Evolutionary conservation across 2,113 vertebrate species (phyloP), one percentile per base, ranked within the genome.

Genomic region (Microtus richardsoni): DNA sequence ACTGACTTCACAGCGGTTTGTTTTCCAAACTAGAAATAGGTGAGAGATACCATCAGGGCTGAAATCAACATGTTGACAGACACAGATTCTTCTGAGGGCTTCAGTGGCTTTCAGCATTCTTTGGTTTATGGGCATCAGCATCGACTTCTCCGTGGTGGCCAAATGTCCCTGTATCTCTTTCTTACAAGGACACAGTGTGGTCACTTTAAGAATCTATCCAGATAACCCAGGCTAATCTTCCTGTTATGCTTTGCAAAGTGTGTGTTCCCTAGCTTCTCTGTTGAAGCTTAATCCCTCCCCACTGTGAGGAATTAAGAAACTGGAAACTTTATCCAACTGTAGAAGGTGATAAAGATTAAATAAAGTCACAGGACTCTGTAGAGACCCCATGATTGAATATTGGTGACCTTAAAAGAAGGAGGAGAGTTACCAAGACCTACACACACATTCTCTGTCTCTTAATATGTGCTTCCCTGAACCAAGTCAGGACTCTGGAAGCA

Each of bases 281-380:
- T 33, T 47, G 83, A 85, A 85, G 62, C 28, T 47, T 47, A 85
- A 85, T 47, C 33, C 62, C 62, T 47, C 44, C 62, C 41, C 41
- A 68, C 62, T 49, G 41, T 22, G 83, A 85, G 91, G 58, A 77
- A 86, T 77, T 41, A 77, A 68, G 17, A 41, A n/a, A 26, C 44
- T 39, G 10, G 91, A 62, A 92, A 92, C 71, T 74, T 92, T n/a
- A 92, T 12, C 58, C 49, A 91, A 39, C n/a, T 62, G 39, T 75
- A 60, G 49, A 24, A 74, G 11, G 24, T 85, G 33, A 74, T 83
- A 47, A 60, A 66, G 66, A 91, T 47, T 83, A 66, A 44, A 17
- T 64, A 74, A 92, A 44, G 41, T 60, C 91, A 74, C 16, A 2
- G 70, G 24, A 39, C 70, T 71, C 70, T 71, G 36, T 28, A 10